These are phyloP conservation scores for Anagyrus pseudococci DNA, from an alignment of 2,888 invertebrate species.

Conservation along the genomic window DNA sequence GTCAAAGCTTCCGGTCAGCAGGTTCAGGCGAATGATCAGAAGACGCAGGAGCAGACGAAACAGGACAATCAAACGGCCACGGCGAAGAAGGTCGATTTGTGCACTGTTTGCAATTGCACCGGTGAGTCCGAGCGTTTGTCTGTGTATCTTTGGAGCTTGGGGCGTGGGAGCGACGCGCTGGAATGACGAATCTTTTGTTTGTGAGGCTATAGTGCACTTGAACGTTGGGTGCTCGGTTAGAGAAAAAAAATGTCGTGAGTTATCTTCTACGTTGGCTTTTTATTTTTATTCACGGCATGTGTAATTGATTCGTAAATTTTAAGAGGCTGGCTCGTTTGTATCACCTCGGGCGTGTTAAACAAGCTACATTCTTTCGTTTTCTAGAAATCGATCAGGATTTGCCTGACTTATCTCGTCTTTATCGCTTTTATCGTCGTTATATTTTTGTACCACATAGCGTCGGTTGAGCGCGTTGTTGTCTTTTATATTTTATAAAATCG, in stretches of 20 bases:
- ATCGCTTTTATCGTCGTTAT: too few species aligned
- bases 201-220: background rate
- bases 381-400: too few species aligned
- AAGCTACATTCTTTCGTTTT: too few species aligned
- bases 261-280: background rate
- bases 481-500: too few species aligned
- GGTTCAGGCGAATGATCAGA: too few species aligned
- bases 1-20: too few species aligned
- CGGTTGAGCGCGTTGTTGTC: too few species aligned
- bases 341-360: too few species aligned
- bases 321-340: too few species aligned
- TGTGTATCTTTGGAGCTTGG: background rate
- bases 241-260: background rate
- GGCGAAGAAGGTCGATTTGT: conserved; percentile 20
- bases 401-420: too few species aligned
- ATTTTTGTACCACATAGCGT: too few species aligned
- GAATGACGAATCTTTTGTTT: background rate
- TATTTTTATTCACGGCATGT: background rate
- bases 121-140: conserved; percentile 36
- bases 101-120: conserved; percentile 41
- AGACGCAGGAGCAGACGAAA: background rate
- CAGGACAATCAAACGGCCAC: background rate
- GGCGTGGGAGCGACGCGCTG: background rate
- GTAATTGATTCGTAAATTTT: background rate
- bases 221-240: background rate